phyloP scores from a whole-genome alignment of 2,888 invertebrate species.

The Eupeodes luniger region DNA sequence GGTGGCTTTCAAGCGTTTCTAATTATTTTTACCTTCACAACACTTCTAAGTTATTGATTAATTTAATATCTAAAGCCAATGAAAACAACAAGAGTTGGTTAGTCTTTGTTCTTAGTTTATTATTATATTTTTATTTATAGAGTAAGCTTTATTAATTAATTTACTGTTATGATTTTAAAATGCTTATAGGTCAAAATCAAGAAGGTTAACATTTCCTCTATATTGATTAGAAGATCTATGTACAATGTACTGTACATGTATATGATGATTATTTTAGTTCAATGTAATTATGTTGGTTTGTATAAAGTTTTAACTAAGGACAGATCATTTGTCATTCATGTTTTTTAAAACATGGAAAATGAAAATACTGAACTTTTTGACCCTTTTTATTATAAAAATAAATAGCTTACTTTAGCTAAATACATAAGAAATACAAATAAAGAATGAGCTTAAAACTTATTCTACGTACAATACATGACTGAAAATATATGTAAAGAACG shows the following conservation, averaged over 20 bases:
- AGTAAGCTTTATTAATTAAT: constrained; percentile 12
- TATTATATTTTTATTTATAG: constrained; percentile 10
- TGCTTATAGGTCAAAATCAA: constrained; percentile 4
- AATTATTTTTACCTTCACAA: constrained; percentile 26
- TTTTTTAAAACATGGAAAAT: too few relatives aligned
- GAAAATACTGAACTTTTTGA: too few relatives aligned
- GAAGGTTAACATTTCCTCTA: neutral
- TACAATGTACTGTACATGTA: neutral
- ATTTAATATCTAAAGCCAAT: constrained; percentile 21
- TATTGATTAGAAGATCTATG: neutral
- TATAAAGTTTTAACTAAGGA: too few relatives aligned
- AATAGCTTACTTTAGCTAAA: too few relatives aligned
- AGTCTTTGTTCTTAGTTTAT: constrained; percentile 3
- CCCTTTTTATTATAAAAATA: too few relatives aligned
- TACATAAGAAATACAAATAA: neutral
- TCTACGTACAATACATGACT: neutral
- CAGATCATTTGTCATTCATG: too few relatives aligned
- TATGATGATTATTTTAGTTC: neutral
- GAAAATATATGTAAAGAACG: neutral
- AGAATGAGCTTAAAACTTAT: neutral
- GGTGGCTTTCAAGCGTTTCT: constrained; percentile 27
- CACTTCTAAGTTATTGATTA: constrained; percentile 36
- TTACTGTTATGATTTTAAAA: neutral
- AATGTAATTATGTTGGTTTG: neutral
- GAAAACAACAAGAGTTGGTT: constrained; percentile 7